Conservation (phyloP, 1,140 invertebrate species). For the Calephelis virginiensis region DNA sequence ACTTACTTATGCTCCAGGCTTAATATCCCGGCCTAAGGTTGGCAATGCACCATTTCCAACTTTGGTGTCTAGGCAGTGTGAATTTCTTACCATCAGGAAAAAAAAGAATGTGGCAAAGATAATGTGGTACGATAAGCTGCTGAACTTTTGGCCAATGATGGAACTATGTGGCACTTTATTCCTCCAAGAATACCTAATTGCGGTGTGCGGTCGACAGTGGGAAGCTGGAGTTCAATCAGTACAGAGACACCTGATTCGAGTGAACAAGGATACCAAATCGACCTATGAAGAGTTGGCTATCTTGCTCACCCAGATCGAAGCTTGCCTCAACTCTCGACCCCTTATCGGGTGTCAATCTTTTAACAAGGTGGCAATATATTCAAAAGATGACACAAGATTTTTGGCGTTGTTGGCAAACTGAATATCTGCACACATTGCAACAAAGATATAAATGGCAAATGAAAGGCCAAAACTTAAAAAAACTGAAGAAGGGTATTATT, state of each 20-base stretch:
- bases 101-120: too few relatives aligned
- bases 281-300: constrained; percentile 38
- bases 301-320: constrained; percentile 37
- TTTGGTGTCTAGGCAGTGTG: too few relatives aligned
- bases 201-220: constrained; percentile 34
- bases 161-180: constrained; percentile 31
- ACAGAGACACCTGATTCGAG: constrained; percentile 34
- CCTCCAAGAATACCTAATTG: constrained; percentile 29
- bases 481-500: too few relatives aligned
- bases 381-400: constrained; percentile 35
- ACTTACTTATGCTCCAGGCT: too few relatives aligned
- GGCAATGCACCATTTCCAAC: too few relatives aligned
- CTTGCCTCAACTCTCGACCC: constrained; percentile 37
- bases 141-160: constrained; percentile 20
- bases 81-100: too few relatives aligned
- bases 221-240: constrained; percentile 35
- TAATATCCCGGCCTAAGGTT: too few relatives aligned
- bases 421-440: constrained; percentile 36
- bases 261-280: constrained; percentile 29
- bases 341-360: constrained; percentile 28
- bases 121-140: background rate
- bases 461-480: too few relatives aligned
- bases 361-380: too few relatives aligned
- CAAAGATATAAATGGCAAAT: constrained; percentile 36
- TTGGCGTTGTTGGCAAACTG: constrained; percentile 36